Conservation (phyloP, 2,888 invertebrate species). For the Brenthis daphne region DNA sequence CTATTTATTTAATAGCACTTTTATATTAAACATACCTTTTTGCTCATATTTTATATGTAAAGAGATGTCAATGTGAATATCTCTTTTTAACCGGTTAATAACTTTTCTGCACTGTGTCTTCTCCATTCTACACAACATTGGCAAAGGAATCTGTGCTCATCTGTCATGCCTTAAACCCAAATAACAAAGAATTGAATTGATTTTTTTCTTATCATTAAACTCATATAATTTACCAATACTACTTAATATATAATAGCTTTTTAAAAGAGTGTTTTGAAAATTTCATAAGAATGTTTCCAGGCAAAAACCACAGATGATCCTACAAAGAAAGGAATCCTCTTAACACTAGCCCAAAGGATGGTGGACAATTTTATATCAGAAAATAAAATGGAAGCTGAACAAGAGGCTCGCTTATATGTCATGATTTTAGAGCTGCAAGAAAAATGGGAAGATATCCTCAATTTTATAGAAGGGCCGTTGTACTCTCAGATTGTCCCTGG, state of each 20-base stretch:
- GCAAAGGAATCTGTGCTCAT: no score
- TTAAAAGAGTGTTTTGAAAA: neutral
- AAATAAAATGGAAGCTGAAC: constrained; percentile 95
- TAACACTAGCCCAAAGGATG: constrained; percentile 96
- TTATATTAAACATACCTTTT: no score
- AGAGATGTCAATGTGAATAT: no score
- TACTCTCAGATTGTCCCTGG: constrained; percentile 86
- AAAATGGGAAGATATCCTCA: constrained; percentile 91
- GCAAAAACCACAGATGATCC: constrained; percentile 74
- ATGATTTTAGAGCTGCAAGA: constrained; percentile 89
- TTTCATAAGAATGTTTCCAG: constrained; percentile 46
- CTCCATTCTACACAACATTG: no score
- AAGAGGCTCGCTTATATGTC: constrained; percentile 95
- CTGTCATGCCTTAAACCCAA: no score
- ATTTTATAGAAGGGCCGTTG: constrained; percentile 90
- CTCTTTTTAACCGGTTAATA: no score
- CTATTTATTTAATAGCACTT: no score
- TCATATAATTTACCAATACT: neutral
- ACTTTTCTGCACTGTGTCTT: no score
- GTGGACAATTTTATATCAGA: constrained; percentile 93
- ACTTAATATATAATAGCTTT: neutral
- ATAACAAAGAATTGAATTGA: no score
- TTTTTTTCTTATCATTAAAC: no score
- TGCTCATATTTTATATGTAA: no score
- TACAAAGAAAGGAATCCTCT: constrained; percentile 85